phyloP scores from a whole-genome alignment of 1,140 invertebrate genomes.

The Aphis gossypii region DNA sequence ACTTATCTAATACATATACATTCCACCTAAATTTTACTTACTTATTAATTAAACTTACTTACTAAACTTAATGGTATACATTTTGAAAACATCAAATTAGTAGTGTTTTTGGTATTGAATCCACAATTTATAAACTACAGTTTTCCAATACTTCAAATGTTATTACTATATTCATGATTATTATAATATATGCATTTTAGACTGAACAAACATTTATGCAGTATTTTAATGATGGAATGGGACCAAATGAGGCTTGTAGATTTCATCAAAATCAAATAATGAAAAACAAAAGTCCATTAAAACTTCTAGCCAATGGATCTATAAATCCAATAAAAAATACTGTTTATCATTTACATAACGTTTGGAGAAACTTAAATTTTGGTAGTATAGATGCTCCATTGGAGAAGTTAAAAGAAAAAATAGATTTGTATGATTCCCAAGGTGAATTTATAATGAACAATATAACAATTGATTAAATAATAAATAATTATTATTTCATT shows the following conservation, averaged over 20 bases:
- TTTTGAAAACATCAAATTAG: no score
- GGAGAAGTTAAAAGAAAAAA: slow-evolving; percentile 19
- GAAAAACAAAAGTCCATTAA: slow-evolving; percentile 18
- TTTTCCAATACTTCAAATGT: no score
- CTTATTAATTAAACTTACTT: no score
- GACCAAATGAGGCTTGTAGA: slow-evolving; percentile 14
- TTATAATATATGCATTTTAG: background rate
- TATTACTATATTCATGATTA: no score
- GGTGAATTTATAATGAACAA: background rate
- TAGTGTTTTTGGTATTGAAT: no score
- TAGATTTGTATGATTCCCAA: slow-evolving; percentile 5
- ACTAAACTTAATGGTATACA: no score
- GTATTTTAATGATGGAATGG: slow-evolving; percentile 38
- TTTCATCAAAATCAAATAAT: slow-evolving; percentile 33
- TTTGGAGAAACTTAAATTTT: slow-evolving; percentile 48
- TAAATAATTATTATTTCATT: no score
- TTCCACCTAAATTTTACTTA: no score
- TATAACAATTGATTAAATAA: no score
- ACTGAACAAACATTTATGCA: slow-evolving; percentile 34
- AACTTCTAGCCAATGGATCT: slow-evolving; percentile 17
- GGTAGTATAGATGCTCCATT: background rate
- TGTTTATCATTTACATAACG: background rate
- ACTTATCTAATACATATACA: no score
- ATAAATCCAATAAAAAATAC: slow-evolving; percentile 41
- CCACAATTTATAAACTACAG: no score